Evolutionary conservation across 2,113 vertebrate genomes (phyloP), one percentile per base, ranked within the genome.

Genomic region (Silurus meridionalis): DNA sequence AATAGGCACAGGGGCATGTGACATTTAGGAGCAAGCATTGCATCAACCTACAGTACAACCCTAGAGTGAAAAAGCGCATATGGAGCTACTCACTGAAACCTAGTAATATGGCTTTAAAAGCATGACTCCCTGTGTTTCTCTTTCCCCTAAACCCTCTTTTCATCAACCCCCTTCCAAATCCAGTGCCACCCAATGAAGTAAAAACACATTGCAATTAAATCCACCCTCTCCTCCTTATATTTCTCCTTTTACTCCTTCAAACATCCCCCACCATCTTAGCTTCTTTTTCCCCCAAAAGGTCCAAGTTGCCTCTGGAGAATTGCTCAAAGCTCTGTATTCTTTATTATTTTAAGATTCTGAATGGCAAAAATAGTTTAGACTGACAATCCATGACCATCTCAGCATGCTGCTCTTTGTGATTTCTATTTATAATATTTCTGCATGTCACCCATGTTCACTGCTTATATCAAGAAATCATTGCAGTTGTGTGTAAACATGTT

Each of bases 161-260:
- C 90, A 87, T 57, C 78, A 78, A 81, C 75, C 66, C 60, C 61
- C 8, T 2, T 80, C 88, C 46, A 64, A 85, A 83, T 80, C 48
- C 86, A 87, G 77, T 87, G 86, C 75, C 91, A 90, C 90, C 88
- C 89, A 90, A 87, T 88, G 84, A 83, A 91, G 71, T 88, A 83
- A 91, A 90, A 91, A 90, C 80, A 86, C 90, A 83, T 72, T 87
- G 84, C 87, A 88, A 90, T 92, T 89, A 90, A 91, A 92, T 91
- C 88, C 85, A 81, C 90, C 87, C 89, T 88, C 87, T 87, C 86
- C 90, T 88, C 83, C 83, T 79, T 87, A 61, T 88, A 85, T 91
- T 90, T 90, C 85, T 83, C 79, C 57, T 83, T 87, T 77, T 86
- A 57, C 60, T 86, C 61, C 11, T 83, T 60, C 77, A 28, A 80